Percentiles rank a stretch among this genome's conserved stretches.
Conservation (phyloP, 2,113 vertebrate species). For the Aythya baeri region DNA sequence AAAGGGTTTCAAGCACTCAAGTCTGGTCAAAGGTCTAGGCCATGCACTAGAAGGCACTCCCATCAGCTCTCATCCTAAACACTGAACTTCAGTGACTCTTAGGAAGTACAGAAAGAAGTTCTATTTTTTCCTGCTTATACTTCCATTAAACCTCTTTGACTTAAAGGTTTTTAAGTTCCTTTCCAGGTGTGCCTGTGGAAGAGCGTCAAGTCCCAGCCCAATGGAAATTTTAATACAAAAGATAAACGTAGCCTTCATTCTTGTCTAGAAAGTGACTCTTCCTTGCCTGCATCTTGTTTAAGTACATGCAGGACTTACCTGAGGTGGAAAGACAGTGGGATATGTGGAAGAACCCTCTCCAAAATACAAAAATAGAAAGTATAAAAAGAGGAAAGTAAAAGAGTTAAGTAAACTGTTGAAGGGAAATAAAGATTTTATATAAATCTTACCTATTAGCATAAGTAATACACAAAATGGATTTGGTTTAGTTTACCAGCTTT, state of each 20-base stretch:
- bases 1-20: background rate
- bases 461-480: constrained; percentile 68
- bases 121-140: background rate
- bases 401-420: background rate
- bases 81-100: background rate
- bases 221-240: background rate
- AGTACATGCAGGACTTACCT: background rate
- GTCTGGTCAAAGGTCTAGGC: background rate
- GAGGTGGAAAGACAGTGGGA: background rate
- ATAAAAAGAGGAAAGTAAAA: background rate
- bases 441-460: constrained; percentile 14
- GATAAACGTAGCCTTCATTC: background rate
- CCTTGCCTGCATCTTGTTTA: background rate
- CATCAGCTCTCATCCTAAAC: background rate
- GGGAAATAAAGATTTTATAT: background rate
- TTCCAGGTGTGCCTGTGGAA: background rate
- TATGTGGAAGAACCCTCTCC: background rate
- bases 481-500: constrained; percentile 66
- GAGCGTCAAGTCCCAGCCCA: background rate
- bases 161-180: background rate
- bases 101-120: background rate
- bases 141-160: background rate
- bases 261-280: background rate
- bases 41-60: background rate
- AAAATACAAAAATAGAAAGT: background rate